Conservation (phyloP, 2,888 invertebrate genomes). For the Oligia fasciuncula region DNA sequence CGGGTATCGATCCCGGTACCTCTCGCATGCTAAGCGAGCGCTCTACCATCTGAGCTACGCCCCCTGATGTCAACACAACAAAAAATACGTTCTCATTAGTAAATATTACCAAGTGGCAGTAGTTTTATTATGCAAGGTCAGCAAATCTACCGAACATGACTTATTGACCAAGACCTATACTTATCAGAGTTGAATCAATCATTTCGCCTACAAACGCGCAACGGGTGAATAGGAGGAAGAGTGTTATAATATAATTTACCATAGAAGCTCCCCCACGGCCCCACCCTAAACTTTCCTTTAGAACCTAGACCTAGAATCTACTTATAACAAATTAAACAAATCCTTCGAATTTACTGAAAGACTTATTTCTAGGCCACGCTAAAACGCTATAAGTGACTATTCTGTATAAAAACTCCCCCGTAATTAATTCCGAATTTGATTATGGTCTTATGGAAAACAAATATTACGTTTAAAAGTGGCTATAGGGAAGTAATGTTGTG, state of each 20-base stretch:
- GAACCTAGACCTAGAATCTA: background rate
- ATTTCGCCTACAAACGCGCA: background rate
- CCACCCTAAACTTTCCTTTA: background rate
- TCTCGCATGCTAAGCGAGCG: constrained; percentile 86
- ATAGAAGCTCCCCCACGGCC: background rate
- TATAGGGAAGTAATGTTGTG: background rate
- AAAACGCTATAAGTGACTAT: background rate
- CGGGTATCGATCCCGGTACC: constrained; percentile 86
- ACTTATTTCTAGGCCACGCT: background rate
- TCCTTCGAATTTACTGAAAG: background rate
- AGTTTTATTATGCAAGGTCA: constrained; percentile 1
- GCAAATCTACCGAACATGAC: background rate
- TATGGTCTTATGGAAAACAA: background rate
- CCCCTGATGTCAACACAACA: constrained; percentile 32
- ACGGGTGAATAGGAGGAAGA: background rate
- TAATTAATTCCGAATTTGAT: background rate
- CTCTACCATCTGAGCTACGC: constrained; percentile 86
- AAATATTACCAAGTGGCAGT: background rate
- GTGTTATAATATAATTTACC: background rate
- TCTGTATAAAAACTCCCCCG: background rate
- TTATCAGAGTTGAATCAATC: background rate
- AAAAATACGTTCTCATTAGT: background rate
- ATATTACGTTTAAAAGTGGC: background rate
- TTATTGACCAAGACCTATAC: background rate
- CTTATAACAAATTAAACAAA: too few relatives aligned